Conservation (phyloP, 2,888 invertebrate species). For the Chymomyza amoena region DNA sequence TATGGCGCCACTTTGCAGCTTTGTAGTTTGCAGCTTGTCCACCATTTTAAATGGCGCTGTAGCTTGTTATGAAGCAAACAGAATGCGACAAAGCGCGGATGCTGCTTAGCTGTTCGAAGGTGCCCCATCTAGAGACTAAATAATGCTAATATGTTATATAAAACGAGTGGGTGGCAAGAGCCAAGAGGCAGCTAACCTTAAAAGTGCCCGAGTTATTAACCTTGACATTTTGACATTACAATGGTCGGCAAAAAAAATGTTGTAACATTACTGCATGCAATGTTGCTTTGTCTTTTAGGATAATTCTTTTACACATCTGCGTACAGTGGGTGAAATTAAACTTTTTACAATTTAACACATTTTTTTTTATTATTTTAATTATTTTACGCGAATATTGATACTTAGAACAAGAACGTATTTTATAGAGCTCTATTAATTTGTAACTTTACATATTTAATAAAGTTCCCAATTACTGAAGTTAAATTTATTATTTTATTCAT, state of each 20-base stretch:
- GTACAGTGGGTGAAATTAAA: too few species aligned
- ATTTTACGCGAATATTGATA: too few species aligned
- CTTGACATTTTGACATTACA: conserved; percentile 50
- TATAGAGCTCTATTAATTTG: too few species aligned
- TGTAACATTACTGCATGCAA: not conserved
- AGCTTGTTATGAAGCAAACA: conserved; percentile 71
- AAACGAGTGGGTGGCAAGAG: not conserved
- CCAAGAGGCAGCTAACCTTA: not conserved
- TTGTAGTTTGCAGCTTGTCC: conserved; percentile 58
- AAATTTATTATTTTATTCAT: too few species aligned
- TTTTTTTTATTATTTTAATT: too few species aligned
- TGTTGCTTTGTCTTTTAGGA: too few species aligned
- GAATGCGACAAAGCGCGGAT: conserved; percentile 55
- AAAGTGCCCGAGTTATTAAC: not conserved
- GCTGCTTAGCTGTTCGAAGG: conserved; percentile 20
- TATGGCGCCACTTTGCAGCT: conserved; percentile 57
- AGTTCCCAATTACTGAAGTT: too few species aligned
- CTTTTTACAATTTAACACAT: too few species aligned
- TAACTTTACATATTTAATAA: too few species aligned
- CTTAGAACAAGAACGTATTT: too few species aligned
- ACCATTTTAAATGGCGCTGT: conserved; percentile 70
- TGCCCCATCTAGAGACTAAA: not conserved
- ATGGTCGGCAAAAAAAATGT: not conserved
- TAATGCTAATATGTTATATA: not conserved
- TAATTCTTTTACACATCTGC: too few species aligned